Evolutionary conservation across 2,797 vertebrate genomes (phyloP).

Genomic region (Phalloptychus januarius): DNA sequence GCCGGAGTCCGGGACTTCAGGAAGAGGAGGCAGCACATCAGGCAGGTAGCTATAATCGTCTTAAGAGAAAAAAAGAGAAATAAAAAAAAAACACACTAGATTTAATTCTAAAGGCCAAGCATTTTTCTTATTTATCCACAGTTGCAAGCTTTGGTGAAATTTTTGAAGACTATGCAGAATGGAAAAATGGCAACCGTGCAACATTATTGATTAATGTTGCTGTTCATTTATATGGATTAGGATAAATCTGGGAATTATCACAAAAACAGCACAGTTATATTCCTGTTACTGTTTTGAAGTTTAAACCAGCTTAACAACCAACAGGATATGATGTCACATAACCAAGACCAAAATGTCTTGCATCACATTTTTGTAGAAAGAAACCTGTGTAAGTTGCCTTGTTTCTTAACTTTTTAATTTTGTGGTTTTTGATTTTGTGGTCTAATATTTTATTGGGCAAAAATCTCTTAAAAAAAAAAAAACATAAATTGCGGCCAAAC

Average conservation of each 20-base stretch:
- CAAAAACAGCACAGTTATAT: not conserved
- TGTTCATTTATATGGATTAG: slow-evolving; percentile 11
- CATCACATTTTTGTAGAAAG: not conserved
- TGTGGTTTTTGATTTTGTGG: not conserved
- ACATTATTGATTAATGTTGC: not conserved
- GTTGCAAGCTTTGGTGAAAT: not conserved
- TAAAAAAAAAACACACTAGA: not conserved
- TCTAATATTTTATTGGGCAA: not conserved
- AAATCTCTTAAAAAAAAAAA: not conserved
- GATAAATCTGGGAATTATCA: not conserved
- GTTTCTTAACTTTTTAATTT: not conserved
- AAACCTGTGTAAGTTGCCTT: not conserved
- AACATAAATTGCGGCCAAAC: not conserved
- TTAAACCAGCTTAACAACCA: not conserved
- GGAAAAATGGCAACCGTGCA: not conserved
- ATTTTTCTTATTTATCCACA: not conserved
- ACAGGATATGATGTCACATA: not conserved
- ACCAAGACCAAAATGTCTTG: no score
- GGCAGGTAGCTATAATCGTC: slow-evolving; percentile 86
- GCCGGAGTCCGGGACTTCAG: slow-evolving; percentile 78
- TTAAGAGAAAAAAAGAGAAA: slow-evolving; percentile 49
- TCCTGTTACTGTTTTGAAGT: not conserved
- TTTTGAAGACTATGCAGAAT: not conserved
- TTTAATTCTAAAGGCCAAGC: not conserved
- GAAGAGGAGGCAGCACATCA: slow-evolving; percentile 85